A percentile compares a stretch with the other conserved stretches of the same genome.
These are phyloP conservation scores for Thamnaconus septentrionalis DNA, from an alignment of 2,113 vertebrate genomes.

Conservation along the genomic window DNA sequence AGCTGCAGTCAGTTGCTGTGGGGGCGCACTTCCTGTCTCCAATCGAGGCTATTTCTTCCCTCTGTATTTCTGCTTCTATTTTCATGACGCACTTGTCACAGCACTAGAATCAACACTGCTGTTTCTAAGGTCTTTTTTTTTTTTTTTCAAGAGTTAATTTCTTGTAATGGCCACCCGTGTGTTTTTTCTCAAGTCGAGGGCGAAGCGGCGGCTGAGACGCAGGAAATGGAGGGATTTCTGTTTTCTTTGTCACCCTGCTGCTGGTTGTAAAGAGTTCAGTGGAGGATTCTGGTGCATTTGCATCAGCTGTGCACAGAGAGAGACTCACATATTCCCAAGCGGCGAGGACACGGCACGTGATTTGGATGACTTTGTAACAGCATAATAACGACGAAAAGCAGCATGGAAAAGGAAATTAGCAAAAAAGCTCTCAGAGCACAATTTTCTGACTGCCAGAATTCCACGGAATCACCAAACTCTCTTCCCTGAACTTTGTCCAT, in stretches of 20 bases:
- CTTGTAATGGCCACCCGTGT: too few relatives aligned
- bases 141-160: too few relatives aligned
- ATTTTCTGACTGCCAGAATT: not conserved
- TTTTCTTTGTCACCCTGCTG: slow-evolving; percentile 1
- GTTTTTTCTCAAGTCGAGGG: not conserved
- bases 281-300: slow-evolving; percentile 20
- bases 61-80: too few relatives aligned
- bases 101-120: too few relatives aligned
- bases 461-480: slow-evolving; percentile 12
- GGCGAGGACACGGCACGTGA: slow-evolving; percentile 2
- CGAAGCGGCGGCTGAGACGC: slow-evolving; percentile 19
- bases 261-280: slow-evolving; percentile 8
- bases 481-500: slow-evolving; percentile 16
- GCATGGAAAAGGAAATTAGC: slow-evolving; percentile 12
- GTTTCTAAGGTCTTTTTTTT: too few relatives aligned
- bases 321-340: slow-evolving; percentile 15
- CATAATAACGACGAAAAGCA: slow-evolving; percentile 11
- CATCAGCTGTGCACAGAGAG: not conserved
- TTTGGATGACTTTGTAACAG: slow-evolving; percentile 27
- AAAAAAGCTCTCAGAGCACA: not conserved
- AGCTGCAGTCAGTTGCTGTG: too few relatives aligned
- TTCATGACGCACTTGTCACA: too few relatives aligned
- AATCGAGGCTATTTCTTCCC: too few relatives aligned
- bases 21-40: too few relatives aligned
- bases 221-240: slow-evolving; percentile 19